Conservation (phyloP, 2,113 vertebrate genomes). For the Leucopsar rothschildi region DNA sequence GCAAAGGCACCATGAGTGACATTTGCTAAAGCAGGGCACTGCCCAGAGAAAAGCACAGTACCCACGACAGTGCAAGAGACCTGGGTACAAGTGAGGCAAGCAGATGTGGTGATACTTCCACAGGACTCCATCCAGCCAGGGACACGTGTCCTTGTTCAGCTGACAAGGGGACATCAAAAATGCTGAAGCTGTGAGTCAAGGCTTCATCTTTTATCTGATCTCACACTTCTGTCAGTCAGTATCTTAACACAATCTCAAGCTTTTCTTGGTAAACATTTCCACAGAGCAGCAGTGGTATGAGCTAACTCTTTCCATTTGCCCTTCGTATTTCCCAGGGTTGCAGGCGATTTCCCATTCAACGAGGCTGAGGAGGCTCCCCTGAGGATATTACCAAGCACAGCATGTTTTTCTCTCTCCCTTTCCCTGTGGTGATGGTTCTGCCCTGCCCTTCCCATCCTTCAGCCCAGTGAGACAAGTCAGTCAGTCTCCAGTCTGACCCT, state of each 20-base stretch:
- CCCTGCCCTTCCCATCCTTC: neutral
- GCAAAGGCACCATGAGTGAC: neutral
- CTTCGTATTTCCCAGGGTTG: slow-evolving; percentile 35
- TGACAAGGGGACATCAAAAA: neutral
- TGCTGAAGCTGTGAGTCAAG: neutral
- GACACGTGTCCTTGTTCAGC: neutral
- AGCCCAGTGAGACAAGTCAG: neutral
- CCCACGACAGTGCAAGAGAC: neutral
- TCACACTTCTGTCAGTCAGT: neutral
- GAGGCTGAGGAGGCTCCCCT: neutral
- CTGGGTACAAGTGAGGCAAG: neutral
- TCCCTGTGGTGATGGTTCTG: neutral
- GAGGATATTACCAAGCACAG: neutral
- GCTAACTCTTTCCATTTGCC: slow-evolving; percentile 42
- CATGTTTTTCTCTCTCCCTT: neutral
- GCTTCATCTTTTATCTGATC: slow-evolving; percentile 22
- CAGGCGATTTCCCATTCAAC: neutral
- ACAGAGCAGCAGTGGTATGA: slow-evolving; percentile 29
- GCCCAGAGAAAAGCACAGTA: neutral
- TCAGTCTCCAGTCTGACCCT: neutral
- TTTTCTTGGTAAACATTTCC: slow-evolving; percentile 50
- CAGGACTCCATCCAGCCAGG: neutral
- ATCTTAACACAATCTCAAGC: slow-evolving; percentile 19
- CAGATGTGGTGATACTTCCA: neutral
- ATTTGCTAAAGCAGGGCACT: neutral